Evolutionary conservation across 2,113 vertebrate genomes (phyloP), one percentile per base, ranked within the genome.

Genomic region (Dolichallabes microphthalmus): DNA sequence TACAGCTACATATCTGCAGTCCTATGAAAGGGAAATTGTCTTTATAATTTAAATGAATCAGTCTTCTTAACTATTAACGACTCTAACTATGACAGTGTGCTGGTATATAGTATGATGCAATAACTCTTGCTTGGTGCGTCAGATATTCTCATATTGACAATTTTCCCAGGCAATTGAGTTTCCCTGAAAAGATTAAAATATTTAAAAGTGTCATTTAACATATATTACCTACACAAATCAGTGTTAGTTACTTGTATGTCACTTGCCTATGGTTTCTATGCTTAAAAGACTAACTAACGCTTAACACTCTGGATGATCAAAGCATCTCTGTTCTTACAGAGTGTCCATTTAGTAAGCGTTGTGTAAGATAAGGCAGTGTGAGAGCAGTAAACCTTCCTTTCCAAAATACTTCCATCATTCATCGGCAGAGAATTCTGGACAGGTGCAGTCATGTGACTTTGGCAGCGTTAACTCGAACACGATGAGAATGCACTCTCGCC

Each of bases 281-380:
- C 1, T 27, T 57, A 58, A 3, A 77, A 30, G 45, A 50, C 73
- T 73, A 77, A 55, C n/a, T 32, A 32, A 77, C 20, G 27, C 5
- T 57, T 57, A 58, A 58, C 32, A 57, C 4, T 78, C 3, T 57
- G 10, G 15, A 57, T 57, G 27, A 57, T 57, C 3, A 78, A 30
- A 66, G 27, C 64, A 32, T 86, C 74, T 27, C 20, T 30, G 1
- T 50, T 50, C 20, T 50, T 32, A n/a, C 2, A 39, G 60, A 61
- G n/a, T 53, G n/a, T 82, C 25, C 6, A 7, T 35, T 4, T 39
- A 45, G 63, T n/a, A 58, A 60, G 60, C 61, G 7, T 32, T 55
- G 35, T 60, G 35, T 82, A 83, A 66, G 85, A 71, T 85, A 76
- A 79, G 63, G 73, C 88, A 86, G 86, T 89, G 86, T 89, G 77